Evolutionary conservation across 1,140 invertebrate species (phyloP).

Genomic region (Propsilocerus akamusi): DNA sequence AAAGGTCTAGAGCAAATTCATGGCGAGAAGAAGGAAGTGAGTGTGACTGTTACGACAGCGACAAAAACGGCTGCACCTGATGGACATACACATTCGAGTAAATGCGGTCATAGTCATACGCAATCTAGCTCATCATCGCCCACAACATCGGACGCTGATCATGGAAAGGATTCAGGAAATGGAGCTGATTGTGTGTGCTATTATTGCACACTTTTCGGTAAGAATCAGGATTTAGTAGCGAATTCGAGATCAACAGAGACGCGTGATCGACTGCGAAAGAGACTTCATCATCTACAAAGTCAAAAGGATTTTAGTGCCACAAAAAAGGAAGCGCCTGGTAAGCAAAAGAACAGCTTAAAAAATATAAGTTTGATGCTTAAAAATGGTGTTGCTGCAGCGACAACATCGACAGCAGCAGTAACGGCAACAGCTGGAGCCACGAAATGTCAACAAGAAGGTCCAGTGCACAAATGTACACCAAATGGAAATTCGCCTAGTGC

Average conservation of each 20-base stretch:
- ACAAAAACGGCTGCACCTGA: neutral
- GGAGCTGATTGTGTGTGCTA: conserved; percentile 5
- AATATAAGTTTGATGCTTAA: neutral
- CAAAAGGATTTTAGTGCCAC: conserved; percentile 4
- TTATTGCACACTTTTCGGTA: conserved; percentile 6
- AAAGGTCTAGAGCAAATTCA: conserved; percentile 5
- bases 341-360: neutral
- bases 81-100: neutral
- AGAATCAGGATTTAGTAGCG: neutral
- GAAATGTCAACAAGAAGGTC: neutral
- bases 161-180: conserved; percentile 1
- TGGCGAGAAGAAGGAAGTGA: conserved; percentile 3
- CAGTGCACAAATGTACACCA: neutral
- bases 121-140: neutral
- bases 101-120: neutral
- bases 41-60: neutral
- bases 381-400: neutral
- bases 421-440: neutral
- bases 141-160: neutral
- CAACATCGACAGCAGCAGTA: neutral
- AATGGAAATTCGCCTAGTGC: neutral
- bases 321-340: too few relatives aligned
- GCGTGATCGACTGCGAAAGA: conserved; percentile 25
- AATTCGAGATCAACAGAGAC: conserved; percentile 20
- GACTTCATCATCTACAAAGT: conserved; percentile 19